These are phyloP conservation scores for Pygoscelis adeliae DNA, from an alignment of 2,113 vertebrate species.

Conservation along the genomic window DNA sequence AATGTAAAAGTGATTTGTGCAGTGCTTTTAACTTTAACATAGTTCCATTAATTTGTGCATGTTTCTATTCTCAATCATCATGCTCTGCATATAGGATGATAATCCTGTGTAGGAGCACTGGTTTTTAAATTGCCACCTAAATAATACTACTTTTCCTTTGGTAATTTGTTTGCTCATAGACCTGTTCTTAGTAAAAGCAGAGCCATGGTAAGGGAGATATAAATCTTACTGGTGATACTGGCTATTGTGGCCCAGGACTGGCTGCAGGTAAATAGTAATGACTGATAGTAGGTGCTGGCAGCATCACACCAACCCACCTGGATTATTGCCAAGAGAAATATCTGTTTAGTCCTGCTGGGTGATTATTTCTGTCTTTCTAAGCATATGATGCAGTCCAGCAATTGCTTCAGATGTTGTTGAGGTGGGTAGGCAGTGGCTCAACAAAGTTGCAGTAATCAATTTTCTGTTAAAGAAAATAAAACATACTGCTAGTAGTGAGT, in stretches of 20 bases:
- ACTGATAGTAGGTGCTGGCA: neutral
- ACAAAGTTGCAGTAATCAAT: neutral
- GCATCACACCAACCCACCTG: neutral
- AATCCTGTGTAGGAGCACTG: neutral
- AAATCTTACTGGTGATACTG: neutral
- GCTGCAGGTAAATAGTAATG: neutral
- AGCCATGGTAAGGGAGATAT: neutral
- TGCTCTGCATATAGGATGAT: neutral
- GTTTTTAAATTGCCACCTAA: neutral
- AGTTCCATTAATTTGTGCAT: neutral
- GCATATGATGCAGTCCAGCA: neutral
- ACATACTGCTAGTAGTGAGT: neutral
- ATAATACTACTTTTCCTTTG: neutral
- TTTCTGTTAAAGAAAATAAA: neutral
- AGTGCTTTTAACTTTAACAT: neutral
- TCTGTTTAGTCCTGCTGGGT: neutral
- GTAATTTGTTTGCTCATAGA: neutral
- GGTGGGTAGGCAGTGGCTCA: neutral
- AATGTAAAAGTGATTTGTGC: neutral
- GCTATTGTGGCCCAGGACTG: neutral
- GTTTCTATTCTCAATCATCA: neutral
- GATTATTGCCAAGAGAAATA: neutral
- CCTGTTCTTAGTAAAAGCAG: neutral
- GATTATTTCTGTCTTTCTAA: neutral
- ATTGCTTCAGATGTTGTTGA: neutral